Base-by-base conservation (phyloP, 2,797 vertebrate genomes). In the Hafferia zeledoni region DNA sequence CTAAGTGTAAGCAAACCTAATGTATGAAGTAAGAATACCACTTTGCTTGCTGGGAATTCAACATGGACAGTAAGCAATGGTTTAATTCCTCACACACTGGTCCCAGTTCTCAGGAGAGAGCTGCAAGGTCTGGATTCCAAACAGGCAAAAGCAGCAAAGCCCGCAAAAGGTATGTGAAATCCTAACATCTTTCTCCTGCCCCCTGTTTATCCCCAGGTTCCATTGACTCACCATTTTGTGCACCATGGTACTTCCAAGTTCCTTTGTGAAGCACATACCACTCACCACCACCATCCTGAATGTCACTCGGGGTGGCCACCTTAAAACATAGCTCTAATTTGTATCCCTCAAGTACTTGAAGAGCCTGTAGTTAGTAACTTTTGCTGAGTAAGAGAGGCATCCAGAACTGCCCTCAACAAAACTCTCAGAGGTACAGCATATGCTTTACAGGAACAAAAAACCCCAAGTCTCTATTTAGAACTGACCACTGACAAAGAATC, bases 221-320 rank as follows among this genome's bases (percentile, higher is more conserved):
- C 60, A n/a, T 57, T 13, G 19, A 46, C 35, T 30, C 17, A 8
- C 28, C 10, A 15, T 33, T 60, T 25, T 4, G 10, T 17, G 22
- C 11, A 8, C 28, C n/a, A 5, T 5, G 1, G n/a, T n/a, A 35
- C 5, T 16, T 7, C 9, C 13, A 57, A 46, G 14, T 27, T 87
- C 17, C 33, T 18, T 43, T 9, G 4, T 20, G 39, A 88, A 56
- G 13, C 2, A 2, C 0, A 0, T 9, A 41, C 52, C 25, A 8
- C 5, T 20, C 52, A 63, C 25, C 12, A 17, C 13, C 12, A 7
- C 4, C 11, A 6, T 37, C 50, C 72, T 19, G 11, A 65, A 56
- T 19, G 50, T 52, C 50, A 30, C 50, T 63, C 55, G 10, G 28
- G 27, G 33, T 10, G 8, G 41, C 30, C 53, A 43, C 17, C 33